These are phyloP conservation scores for Scomber colias DNA, from an alignment of 2,113 vertebrate species.

Conservation along the genomic window DNA sequence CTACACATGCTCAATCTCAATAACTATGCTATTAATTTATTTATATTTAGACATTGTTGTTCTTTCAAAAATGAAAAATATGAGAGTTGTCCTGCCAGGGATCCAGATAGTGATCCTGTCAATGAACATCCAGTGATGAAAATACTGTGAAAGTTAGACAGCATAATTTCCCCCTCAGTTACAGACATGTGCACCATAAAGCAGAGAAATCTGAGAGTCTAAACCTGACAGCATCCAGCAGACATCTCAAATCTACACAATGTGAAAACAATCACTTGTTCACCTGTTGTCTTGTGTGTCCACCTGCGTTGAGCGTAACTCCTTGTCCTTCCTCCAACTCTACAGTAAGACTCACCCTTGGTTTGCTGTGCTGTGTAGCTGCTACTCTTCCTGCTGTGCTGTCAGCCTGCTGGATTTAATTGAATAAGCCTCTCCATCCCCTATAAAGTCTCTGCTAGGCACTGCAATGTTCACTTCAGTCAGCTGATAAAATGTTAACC, in stretches of 20 bases:
- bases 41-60: not conserved
- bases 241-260: slow-evolving; percentile 2
- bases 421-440: slow-evolving; percentile 68
- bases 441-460: slow-evolving; percentile 54
- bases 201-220: not conserved
- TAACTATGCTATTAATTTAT: not conserved
- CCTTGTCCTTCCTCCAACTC: slow-evolving; percentile 21
- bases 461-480: slow-evolving; percentile 29
- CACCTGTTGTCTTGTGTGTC: slow-evolving; percentile 57
- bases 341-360: slow-evolving; percentile 18
- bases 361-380: slow-evolving; percentile 6
- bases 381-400: slow-evolving; percentile 54
- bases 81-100: not conserved
- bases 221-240: not conserved
- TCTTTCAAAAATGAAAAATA: not conserved
- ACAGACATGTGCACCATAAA: not conserved
- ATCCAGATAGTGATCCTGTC: not conserved
- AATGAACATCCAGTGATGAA: not conserved
- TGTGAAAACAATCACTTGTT: slow-evolving; percentile 16
- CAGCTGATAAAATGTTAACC: slow-evolving; percentile 24
- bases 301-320: not conserved
- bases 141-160: not conserved
- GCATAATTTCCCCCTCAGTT: not conserved
- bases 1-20: not conserved
- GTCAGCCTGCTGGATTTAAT: slow-evolving; percentile 70